Conservation (phyloP, 2,888 invertebrate genomes). For the Atethmia centrago region DNA sequence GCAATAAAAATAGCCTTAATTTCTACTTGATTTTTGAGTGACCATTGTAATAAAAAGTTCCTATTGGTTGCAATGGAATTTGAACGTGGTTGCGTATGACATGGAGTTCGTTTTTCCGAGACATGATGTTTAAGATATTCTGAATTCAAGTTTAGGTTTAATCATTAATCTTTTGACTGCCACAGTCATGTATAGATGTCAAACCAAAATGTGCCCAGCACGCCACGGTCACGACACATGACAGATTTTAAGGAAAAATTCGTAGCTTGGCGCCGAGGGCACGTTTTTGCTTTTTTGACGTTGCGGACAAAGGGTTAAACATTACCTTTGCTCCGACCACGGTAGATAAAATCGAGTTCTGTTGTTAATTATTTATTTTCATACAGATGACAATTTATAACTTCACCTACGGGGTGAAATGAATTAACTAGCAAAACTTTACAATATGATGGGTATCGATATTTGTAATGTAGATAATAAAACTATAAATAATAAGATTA, state of each 20-base stretch:
- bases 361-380: constrained; percentile 5
- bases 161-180: no score
- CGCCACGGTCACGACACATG: no score
- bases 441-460: no score
- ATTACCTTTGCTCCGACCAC: not conserved
- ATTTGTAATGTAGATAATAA: not conserved
- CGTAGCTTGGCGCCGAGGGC: no score
- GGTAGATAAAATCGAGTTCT: not conserved
- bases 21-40: not conserved
- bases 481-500: not conserved
- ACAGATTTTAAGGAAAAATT: no score
- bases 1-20: not conserved
- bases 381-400: not conserved
- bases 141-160: constrained; percentile 1
- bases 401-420: not conserved
- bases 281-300: no score
- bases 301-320: no score
- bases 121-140: not conserved
- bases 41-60: not conserved
- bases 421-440: not conserved
- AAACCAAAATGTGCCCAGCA: no score
- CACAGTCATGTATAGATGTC: no score
- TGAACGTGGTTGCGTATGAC: no score
- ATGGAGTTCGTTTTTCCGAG: not conserved
- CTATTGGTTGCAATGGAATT: not conserved